Base-by-base conservation (phyloP, 2,113 vertebrate genomes). In the Micromys minutus region DNA sequence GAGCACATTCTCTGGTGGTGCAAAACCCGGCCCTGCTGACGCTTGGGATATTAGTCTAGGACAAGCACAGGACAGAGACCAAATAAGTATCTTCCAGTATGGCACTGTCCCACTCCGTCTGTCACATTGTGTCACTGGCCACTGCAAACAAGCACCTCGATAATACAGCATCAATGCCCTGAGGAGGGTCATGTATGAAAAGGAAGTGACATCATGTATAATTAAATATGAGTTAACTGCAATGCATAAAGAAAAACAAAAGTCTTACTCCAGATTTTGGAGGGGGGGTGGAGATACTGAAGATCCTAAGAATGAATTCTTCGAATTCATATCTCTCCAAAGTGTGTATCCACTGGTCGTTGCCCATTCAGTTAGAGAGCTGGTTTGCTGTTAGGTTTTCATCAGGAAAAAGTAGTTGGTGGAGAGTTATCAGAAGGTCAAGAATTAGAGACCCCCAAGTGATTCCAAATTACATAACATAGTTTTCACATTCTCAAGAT, bases 391-490 rank as follows among this genome's bases (percentile, higher is more conserved):
- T 91, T 11, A 87, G 74, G 47, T 67, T 71, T 45, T 12, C 83
- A 52, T 17, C 52, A 85, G 34, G n/a, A 47, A 85, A 22, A 31
- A 84, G 34, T 50, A 24, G 15, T 87, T 71, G 63, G 21, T 94
- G 75, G 79, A 71, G n/a, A 85, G 84, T 92, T 81, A 90, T 39
- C 81, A 81, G 67, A 87, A 87, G 75, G 77, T 71, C 17, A 47
- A 59, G 22, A 12, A 39, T 61, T 88, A 90, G 50, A 95, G 47
- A 47, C 39, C 24, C 77, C 21, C 17, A 84, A 57, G 52, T 24
- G 2, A 69, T 93, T 75, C 75, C 90, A 95, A 52, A 63, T 92
- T 95, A 67, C 13, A 86, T 77, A 81, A 31, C 84, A 75, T 87
- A 24, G 5, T 67, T 85, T 42, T n/a, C 79, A 47, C 57, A 47